Conservation (phyloP, 2,113 vertebrate species). For the Cervus canadensis region DNA sequence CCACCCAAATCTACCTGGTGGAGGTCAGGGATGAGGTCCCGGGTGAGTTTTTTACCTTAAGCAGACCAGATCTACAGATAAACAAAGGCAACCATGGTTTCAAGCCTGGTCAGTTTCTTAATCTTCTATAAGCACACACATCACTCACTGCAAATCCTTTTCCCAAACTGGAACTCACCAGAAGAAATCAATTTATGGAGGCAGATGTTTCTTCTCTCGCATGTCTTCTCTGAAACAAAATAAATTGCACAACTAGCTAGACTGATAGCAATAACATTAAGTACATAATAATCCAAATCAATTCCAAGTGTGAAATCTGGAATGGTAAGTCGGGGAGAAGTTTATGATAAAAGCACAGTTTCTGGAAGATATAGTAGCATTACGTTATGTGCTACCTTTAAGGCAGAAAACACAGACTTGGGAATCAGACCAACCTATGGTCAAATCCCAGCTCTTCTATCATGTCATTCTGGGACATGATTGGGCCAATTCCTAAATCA, state of each 20-base stretch:
- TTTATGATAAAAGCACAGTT: not conserved
- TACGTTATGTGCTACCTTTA: not conserved
- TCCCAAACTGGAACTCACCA: slow-evolving; percentile 26
- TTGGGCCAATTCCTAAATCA: not conserved
- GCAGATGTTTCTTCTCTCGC: slow-evolving; percentile 54
- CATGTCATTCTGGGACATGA: not conserved
- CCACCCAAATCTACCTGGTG: slow-evolving; percentile 23
- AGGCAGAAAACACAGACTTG: not conserved
- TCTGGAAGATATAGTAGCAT: not conserved
- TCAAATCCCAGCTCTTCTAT: not conserved
- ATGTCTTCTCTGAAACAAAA: slow-evolving; percentile 52
- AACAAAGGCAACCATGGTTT: slow-evolving; percentile 43
- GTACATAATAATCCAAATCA: slow-evolving; percentile 29
- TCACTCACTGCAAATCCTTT: slow-evolving; percentile 55
- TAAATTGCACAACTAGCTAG: slow-evolving; percentile 1
- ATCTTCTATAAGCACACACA: slow-evolving; percentile 49
- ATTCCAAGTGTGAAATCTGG: not conserved
- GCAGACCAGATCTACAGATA: slow-evolving; percentile 45
- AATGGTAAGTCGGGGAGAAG: not conserved
- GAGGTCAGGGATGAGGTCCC: not conserved
- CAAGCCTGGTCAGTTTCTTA: slow-evolving; percentile 32
- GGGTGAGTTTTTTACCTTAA: slow-evolving; percentile 31
- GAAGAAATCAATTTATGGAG: slow-evolving; percentile 58
- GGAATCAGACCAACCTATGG: not conserved
- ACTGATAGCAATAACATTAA: slow-evolving; percentile 43